Percentiles rank a stretch among this genome's conserved stretches.
Conservation (phyloP, 2,797 vertebrate species). For the Lerista edwardsae region DNA sequence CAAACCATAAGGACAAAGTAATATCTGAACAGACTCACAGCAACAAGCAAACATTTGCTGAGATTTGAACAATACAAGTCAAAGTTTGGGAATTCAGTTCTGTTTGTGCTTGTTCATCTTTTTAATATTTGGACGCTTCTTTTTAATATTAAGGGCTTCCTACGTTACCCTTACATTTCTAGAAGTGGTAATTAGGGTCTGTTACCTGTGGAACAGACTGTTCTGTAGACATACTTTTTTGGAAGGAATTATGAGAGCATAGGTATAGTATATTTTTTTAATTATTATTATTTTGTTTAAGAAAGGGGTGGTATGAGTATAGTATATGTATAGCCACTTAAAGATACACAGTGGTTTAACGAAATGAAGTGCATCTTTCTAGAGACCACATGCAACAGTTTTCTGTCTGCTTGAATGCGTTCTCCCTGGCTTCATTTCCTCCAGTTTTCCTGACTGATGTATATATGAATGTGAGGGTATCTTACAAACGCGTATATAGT, state of each 20-base stretch:
- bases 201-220: not conserved
- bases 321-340: too few relatives aligned
- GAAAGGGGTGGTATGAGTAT: too few relatives aligned
- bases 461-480: not conserved
- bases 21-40: not conserved
- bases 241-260: not conserved
- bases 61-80: not conserved
- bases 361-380: not conserved
- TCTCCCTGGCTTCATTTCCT: not conserved
- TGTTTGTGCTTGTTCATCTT: not conserved
- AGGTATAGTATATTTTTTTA: not conserved
- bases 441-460: not conserved
- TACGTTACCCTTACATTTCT: not conserved
- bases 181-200: not conserved
- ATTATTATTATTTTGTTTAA: too few relatives aligned
- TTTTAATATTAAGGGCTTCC: not conserved
- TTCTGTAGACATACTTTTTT: not conserved
- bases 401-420: not conserved
- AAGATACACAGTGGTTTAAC: not conserved
- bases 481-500: too few relatives aligned
- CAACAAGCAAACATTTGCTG: not conserved
- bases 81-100: not conserved
- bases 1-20: not conserved
- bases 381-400: not conserved
- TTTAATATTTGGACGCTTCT: too few relatives aligned